Evolutionary conservation across 2,888 invertebrate genomes (phyloP), one percentile per base, ranked within the genome.

Genomic region (Nezara viridula): DNA sequence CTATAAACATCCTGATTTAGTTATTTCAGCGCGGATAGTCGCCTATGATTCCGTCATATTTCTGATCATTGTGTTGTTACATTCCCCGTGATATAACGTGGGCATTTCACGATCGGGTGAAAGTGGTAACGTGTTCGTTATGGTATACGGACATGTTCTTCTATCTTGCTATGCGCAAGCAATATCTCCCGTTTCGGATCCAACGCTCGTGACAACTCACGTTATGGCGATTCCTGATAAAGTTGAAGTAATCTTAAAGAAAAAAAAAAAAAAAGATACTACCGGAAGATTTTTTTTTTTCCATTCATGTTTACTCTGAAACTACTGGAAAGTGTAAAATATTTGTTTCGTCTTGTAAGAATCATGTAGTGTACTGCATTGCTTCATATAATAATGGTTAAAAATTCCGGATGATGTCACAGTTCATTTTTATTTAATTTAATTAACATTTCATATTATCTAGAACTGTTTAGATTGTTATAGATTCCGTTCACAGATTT

Each of bases 1-100:
- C 66, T 37, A 73, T 73, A 73, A 73, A 73, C 66, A 73, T 73
- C 37, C 37, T 73, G 66, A 73, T 73, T 73, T 73, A 73, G 66
- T 73, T 73, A 32, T 73, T 73, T 12, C 66, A 37, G 2, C 19
- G 19, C 4, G 27, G 32, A 73, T 73, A 73, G 66, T 21, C 66
- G 66, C 19, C 19, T 73, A 73, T 73, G 66, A 73, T 73, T 73
- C 66, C 32, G 32, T 73, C 66, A 73, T 73, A 73, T 37, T 73
- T 73, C 66, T 73, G 66, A 73, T 73, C 66, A 73, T 73, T 73
- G 32, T 73, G 66, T 73, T 37, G 32, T 37, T 73, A 73, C 37
- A 37, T 21, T 21, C 19, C 14, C 37, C 16, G 21, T 73, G 66
- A 73, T 73, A 32, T 73, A 73, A 73, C 66, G 66, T 73, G 66